phyloP scores from a whole-genome alignment of 2,113 vertebrate species.

The Gallinago paraguaiae region DNA sequence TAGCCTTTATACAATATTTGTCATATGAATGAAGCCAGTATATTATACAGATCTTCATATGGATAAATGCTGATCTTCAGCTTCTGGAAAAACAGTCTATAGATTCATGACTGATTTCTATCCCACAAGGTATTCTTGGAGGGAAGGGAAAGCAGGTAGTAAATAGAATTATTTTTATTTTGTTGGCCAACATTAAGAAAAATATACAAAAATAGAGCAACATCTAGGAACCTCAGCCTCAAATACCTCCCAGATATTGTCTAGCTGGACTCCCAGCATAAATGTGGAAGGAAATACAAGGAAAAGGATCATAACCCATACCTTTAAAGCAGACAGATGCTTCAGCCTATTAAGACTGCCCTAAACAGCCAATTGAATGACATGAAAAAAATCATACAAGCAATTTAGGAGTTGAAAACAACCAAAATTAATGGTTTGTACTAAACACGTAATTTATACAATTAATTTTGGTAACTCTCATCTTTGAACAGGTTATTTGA shows the following conservation, averaged over 20 bases:
- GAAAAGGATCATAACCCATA: not conserved
- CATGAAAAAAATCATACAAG: not conserved
- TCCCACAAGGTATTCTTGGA: not conserved
- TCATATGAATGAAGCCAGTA: not conserved
- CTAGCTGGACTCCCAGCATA: not conserved
- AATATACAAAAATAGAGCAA: not conserved
- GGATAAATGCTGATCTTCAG: not conserved
- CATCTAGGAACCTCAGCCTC: not conserved
- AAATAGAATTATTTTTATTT: not conserved
- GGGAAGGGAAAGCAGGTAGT: not conserved
- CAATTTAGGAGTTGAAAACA: not conserved
- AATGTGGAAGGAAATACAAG: not conserved
- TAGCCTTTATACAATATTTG: not conserved
- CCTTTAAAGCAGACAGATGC: not conserved
- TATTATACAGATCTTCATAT: not conserved
- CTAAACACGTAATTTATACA: not conserved
- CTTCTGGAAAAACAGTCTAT: not conserved
- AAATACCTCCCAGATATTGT: not conserved
- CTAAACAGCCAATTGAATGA: not conserved
- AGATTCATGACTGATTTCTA: not conserved
- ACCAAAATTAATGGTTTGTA: not conserved
- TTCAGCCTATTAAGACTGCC: not conserved
- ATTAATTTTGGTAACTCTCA: not conserved
- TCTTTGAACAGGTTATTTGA: not conserved
- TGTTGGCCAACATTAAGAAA: not conserved